phyloP scores from a whole-genome alignment of 2,888 invertebrate species.

The Ophioninae sp. region DNA sequence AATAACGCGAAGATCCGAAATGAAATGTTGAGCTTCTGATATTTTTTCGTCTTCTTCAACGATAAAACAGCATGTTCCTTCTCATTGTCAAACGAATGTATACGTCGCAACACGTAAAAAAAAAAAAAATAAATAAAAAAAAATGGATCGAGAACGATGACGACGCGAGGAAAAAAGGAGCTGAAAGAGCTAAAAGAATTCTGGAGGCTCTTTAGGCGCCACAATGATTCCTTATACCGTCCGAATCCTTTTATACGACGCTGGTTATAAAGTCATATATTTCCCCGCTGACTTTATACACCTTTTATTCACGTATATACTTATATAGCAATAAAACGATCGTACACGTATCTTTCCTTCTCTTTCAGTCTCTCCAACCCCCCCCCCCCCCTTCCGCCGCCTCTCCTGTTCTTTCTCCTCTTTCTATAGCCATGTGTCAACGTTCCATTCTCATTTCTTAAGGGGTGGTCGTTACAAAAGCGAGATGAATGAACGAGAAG shows the following conservation, averaged over 20 bases:
- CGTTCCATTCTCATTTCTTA: slow-evolving; percentile 79
- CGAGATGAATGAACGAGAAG: slow-evolving; percentile 54
- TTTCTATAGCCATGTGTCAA: slow-evolving; percentile 74
- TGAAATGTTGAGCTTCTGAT: not conserved
- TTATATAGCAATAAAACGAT: slow-evolving; percentile 48
- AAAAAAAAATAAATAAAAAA: not conserved
- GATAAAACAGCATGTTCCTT: slow-evolving; percentile 1
- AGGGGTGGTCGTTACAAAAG: slow-evolving; percentile 60
- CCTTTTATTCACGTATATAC: slow-evolving; percentile 28
- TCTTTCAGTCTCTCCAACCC: not conserved
- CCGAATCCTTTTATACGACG: slow-evolving; percentile 65
- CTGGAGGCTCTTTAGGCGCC: slow-evolving; percentile 57
- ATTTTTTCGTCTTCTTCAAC: not conserved
- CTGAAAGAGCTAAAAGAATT: slow-evolving; percentile 32
- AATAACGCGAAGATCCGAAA: not conserved
- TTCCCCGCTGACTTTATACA: slow-evolving; percentile 65
- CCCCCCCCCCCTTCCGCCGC: slow-evolving; percentile 30
- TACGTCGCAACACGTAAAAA: not conserved
- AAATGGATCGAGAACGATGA: slow-evolving; percentile 27
- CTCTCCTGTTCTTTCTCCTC: slow-evolving; percentile 42
- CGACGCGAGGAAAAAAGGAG: slow-evolving; percentile 23
- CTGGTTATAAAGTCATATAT: slow-evolving; percentile 72
- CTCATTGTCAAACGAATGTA: not conserved
- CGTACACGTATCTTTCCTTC: slow-evolving; percentile 47
- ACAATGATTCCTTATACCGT: slow-evolving; percentile 57